Conservation (phyloP, 2,888 invertebrate genomes). For the Drosophila siamana region DNA sequence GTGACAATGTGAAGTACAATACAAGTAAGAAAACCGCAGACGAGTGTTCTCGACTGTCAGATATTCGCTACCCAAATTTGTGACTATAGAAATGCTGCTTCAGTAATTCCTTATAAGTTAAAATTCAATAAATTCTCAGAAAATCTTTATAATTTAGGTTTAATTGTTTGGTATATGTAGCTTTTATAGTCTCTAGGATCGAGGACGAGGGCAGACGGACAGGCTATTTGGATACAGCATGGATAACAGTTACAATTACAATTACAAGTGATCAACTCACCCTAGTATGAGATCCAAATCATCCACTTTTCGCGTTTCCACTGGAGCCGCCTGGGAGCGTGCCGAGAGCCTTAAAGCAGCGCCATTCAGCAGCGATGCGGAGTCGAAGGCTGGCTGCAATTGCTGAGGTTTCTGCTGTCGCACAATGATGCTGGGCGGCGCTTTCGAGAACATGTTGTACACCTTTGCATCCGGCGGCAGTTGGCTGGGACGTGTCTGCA, state of each 20-base stretch:
- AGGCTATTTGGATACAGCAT: background rate
- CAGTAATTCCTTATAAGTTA: too few species aligned
- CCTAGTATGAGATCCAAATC: constrained; percentile 89
- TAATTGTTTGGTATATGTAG: too few species aligned
- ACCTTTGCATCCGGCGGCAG: constrained; percentile 77
- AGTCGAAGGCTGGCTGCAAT: constrained; percentile 45
- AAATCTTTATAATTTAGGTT: too few species aligned
- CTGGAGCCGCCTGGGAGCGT: constrained; percentile 50
- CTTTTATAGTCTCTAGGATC: too few species aligned
- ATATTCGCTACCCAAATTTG: background rate
- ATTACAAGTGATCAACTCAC: constrained; percentile 85
- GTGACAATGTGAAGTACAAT: background rate
- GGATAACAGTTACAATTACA: background rate
- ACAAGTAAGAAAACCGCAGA: background rate
- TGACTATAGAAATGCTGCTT: too few species aligned
- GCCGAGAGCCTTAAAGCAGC: constrained; percentile 65
- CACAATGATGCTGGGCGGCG: constrained; percentile 68
- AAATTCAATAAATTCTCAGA: too few species aligned
- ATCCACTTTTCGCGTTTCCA: constrained; percentile 55
- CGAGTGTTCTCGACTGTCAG: background rate
- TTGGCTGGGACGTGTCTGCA: constrained; percentile 71
- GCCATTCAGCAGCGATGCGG: constrained; percentile 53
- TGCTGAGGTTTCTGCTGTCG: constrained; percentile 71
- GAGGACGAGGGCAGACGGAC: background rate
- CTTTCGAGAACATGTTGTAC: constrained; percentile 84